A percentile compares a stretch with the other conserved stretches of the same genome.
Evolutionary conservation across 53 echinoderm and acorn worm species (phyloP).

Genomic region (Patiria pectinifera): DNA sequence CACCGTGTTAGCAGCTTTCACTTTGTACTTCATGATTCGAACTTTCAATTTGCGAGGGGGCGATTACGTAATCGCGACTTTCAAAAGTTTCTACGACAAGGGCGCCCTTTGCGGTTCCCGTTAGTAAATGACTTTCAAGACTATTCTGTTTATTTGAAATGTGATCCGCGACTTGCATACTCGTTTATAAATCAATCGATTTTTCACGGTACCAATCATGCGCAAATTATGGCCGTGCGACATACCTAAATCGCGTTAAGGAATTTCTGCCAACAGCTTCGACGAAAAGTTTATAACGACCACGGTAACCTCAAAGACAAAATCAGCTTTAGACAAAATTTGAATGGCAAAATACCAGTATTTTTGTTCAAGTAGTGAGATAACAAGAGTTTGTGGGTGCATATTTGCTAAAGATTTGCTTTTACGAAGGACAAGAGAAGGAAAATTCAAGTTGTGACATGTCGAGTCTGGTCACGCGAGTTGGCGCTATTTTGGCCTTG

Average conservation of each 20-base stretch:
- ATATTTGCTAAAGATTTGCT: not conserved
- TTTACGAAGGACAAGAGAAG: not conserved
- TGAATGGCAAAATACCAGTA: not conserved
- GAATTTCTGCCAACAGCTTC: not conserved
- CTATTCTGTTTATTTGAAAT: not conserved
- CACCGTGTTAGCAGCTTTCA: too few species aligned
- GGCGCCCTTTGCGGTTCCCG: not conserved
- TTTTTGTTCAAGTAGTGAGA: not conserved
- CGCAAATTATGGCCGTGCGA: not conserved
- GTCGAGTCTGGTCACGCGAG: not conserved
- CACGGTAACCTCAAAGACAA: too few species aligned
- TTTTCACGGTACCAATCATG: not conserved
- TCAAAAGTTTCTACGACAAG: not conserved
- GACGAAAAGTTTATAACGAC: not conserved
- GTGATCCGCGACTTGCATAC: not conserved
- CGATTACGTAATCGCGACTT: not conserved
- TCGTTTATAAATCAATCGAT: slow-evolving; percentile 1
- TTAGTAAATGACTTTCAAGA: not conserved
- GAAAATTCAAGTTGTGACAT: slow-evolving; percentile 1
- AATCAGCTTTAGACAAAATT: too few species aligned
- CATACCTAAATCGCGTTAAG: not conserved
- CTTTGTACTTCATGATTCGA: too few species aligned
- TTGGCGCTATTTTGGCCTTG: not conserved
- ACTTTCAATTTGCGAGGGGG: too few species aligned
- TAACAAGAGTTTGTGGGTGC: not conserved